Conservation (phyloP, 2,113 vertebrate species). For the Condylura cristata region DNA sequence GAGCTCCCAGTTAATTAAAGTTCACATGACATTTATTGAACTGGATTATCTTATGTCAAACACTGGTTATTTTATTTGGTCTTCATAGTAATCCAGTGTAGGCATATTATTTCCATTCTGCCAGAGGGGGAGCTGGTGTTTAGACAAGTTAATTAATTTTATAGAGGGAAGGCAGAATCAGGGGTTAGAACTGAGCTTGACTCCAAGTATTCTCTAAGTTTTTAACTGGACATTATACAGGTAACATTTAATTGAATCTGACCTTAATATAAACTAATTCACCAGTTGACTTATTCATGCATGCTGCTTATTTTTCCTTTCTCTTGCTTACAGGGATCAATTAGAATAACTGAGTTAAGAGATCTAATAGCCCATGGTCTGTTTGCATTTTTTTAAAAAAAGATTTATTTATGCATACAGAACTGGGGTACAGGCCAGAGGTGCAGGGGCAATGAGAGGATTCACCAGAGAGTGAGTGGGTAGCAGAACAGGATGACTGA, state of each 20-base stretch:
- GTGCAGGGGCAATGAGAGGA: no score
- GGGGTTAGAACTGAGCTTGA: neutral
- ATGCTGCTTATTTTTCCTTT: neutral
- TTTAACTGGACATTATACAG: neutral
- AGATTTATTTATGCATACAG: no score
- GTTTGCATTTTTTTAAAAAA: no score
- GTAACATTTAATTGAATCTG: neutral
- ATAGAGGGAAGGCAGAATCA: neutral
- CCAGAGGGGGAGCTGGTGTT: neutral
- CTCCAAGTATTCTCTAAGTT: neutral
- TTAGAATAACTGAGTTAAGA: neutral
- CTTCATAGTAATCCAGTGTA: neutral
- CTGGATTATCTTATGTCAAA: neutral
- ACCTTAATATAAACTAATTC: neutral
- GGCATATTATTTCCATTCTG: neutral
- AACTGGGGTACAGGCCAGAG: no score
- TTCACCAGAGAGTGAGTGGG: no score
- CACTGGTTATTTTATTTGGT: neutral
- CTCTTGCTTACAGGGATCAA: neutral
- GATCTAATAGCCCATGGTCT: neutral
- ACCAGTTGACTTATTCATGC: neutral
- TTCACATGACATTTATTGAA: neutral
- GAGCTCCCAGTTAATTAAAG: neutral
- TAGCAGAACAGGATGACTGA: no score
- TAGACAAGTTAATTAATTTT: conserved; percentile 12